Evolutionary conservation across 2,113 vertebrate species (phyloP), one percentile per base, ranked within the genome.

Genomic region (Scortum barcoo): DNA sequence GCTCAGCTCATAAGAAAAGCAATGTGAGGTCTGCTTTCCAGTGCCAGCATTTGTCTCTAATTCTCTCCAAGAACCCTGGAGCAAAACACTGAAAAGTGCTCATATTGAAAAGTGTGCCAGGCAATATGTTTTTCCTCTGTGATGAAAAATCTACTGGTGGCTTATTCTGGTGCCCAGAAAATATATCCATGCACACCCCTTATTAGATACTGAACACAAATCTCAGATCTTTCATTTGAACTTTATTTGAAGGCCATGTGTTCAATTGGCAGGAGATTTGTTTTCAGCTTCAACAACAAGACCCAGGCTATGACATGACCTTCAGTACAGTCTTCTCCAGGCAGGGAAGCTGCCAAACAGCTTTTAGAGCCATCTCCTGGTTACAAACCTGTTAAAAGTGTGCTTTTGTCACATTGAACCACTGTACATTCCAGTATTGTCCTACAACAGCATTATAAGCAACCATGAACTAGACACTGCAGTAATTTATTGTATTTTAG

Each of bases 41-140:
- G 63, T 42, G 80, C 80, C 89, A 86, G 76, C 80, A 85, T 91
- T 86, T 88, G 83, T 88, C 72, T 92, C 67, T 85, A 85, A 86
- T 89, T 84, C 76, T 77, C 78, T 84, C 58, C 66, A 76, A 78
- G 80, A 79, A 79, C 86, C 84, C 81, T 46, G 46, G 11, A 81
- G 79, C 77, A 54, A 78, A 84, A 44, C 38, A 71, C 46, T 57
- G 46, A 72, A 74, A 85, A 67, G 60, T 58, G 53, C 58, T 86
- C 76, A 84, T 86, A 86, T 88, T 79, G 58, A 74, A 87, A 85
- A 87, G 72, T 81, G 57, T 84, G 73, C 72, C 83, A 78, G 83
- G 74, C 83, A 80, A 83, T 57, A 30, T 38, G n/a, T 73, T 36
- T 73, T 82, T 42, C 28, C 24, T 67, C 53, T 33, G 51, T 73